These are phyloP conservation scores for Pelmatolapia mariae DNA, from an alignment of 2,113 vertebrate genomes.

Conservation along the genomic window DNA sequence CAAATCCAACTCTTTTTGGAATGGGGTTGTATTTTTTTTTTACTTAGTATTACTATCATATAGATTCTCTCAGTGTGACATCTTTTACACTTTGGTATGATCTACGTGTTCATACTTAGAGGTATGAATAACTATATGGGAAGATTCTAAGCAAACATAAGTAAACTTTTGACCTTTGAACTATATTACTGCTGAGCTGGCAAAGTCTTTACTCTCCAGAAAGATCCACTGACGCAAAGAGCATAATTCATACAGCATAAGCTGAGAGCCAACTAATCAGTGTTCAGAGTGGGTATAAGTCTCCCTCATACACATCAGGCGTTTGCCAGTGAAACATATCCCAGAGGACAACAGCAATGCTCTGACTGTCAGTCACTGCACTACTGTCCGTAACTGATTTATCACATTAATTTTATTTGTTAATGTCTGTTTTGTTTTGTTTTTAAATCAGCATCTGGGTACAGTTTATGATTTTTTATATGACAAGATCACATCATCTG, in stretches of 20 bases:
- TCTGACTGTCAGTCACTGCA: slow-evolving; percentile 38
- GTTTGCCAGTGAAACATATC: slow-evolving; percentile 42
- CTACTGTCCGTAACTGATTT: neutral
- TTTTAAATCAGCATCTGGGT: neutral
- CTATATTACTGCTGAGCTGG: neutral
- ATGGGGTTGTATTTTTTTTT: neutral
- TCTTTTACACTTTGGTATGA: neutral
- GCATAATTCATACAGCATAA: slow-evolving; percentile 59
- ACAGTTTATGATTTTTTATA: neutral
- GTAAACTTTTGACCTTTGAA: slow-evolving; percentile 53
- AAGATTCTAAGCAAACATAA: neutral
- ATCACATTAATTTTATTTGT: slow-evolving; percentile 25
- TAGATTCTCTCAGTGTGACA: neutral
- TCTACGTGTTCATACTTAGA: neutral
- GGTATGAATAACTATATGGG: neutral
- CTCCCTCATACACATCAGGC: slow-evolving; percentile 20
- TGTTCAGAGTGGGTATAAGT: slow-evolving; percentile 45
- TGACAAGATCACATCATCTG: slow-evolving; percentile 8
- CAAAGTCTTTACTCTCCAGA: slow-evolving; percentile 13
- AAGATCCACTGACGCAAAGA: slow-evolving; percentile 50
- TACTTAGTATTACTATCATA: neutral
- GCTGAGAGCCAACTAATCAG: slow-evolving; percentile 56
- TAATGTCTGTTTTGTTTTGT: neutral
- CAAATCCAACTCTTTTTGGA: neutral
- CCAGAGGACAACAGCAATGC: slow-evolving; percentile 19